Conservation (phyloP, 2,797 vertebrate genomes). For the Scarus forsteni region DNA sequence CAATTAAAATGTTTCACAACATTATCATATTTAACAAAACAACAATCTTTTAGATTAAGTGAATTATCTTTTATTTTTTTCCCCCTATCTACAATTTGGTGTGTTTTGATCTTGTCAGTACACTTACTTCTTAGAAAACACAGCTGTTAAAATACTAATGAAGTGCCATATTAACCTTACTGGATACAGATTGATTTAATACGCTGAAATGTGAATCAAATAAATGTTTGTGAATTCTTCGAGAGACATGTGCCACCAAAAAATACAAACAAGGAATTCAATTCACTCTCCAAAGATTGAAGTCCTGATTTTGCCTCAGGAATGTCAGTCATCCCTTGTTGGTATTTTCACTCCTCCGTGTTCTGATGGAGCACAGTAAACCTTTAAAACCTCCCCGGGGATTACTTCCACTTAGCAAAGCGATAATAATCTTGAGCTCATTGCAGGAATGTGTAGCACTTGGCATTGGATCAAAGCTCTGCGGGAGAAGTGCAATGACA, state of each 20-base stretch:
- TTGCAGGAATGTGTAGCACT: constrained; percentile 69
- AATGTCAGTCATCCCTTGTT: constrained; percentile 13
- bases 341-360: constrained; percentile 34
- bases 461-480: constrained; percentile 65
- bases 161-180: not conserved
- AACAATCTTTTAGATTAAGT: too few species aligned
- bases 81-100: too few species aligned
- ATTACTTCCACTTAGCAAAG: constrained; percentile 69
- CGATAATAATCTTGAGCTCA: constrained; percentile 69
- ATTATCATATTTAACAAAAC: too few species aligned
- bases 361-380: constrained; percentile 40
- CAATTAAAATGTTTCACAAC: too few species aligned
- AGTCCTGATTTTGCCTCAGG: constrained; percentile 5
- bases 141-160: not conserved
- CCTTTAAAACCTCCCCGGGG: constrained; percentile 49
- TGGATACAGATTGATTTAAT: not conserved
- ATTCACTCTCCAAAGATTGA: constrained; percentile 5
- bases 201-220: not conserved
- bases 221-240: constrained; percentile 9
- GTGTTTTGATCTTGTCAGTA: too few species aligned
- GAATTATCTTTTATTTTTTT: too few species aligned
- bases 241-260: not conserved
- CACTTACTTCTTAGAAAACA: too few species aligned
- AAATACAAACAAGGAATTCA: not conserved
- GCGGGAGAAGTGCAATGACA: constrained; percentile 57